Base-by-base conservation (phyloP, 2,888 invertebrate species). In the Melieria picta region DNA sequence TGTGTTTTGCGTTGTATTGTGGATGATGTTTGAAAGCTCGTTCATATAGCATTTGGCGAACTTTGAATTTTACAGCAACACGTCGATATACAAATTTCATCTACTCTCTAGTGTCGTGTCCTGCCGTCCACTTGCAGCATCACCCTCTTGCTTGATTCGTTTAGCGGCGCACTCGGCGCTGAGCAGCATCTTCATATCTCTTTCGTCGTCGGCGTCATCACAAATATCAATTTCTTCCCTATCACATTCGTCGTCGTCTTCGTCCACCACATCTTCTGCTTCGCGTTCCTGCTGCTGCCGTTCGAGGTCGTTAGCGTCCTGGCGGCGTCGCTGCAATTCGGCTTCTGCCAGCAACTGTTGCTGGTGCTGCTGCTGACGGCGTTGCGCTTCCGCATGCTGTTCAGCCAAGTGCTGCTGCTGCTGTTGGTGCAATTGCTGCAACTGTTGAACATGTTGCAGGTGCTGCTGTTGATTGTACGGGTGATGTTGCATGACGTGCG, bases 11-110 rank as follows among this genome's bases (percentile, higher is more conserved):
- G 9, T 11, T 10, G 11, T 11, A 10, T 10, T 10, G 3, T 50
- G 50, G 3, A 50, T 50, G 50, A 11, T 65, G 57, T 64, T 48
- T 42, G 43, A 43, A 9, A 48, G 50, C 43, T 62, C 50, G 11
- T 57, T 11, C 43, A n/a, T 30, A 30, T 9, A 43, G 45, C 7
- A 55, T n/a, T 50, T 47, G 30, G 30, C 50, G 16, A 30, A 30
- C 30, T 30, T 30, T 30, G 30, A 30, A 30, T 30, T 77, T 80
- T 84, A 84, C 77, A 84, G 80, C 77, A 84, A 77, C 73, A 84
- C 83, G 75, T 84, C 84, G 75, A 84, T 83, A 78, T 80, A 83
- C 79, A 83, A 81, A 80, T 84, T 84, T 84, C 84, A 84, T 83
- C 84, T 84, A 76, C 79, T 75, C 76, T 75, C 78, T 68, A 76